A percentile compares a stretch with the other conserved stretches of the same genome.
These are phyloP conservation scores for Anomalospiza imberbis DNA, from an alignment of 2,797 vertebrate species.

Conservation along the genomic window DNA sequence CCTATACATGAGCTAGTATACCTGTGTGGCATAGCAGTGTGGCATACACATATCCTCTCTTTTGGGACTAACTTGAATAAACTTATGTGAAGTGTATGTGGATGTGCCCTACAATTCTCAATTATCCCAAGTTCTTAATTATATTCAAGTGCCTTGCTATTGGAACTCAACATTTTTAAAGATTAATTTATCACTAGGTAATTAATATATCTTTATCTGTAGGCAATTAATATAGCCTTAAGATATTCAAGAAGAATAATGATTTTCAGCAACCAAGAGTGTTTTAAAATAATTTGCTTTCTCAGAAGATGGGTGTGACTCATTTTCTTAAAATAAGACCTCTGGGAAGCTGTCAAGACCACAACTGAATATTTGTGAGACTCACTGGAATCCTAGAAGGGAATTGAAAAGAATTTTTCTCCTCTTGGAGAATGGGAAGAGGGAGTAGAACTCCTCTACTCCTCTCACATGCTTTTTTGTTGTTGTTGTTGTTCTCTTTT, in stretches of 20 bases:
- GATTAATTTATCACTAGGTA: conserved; percentile 48
- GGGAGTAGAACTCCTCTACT: not conserved
- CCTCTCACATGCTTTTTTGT: not conserved
- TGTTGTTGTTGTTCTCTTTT: accelerated
- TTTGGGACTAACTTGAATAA: conserved; percentile 34
- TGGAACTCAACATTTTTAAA: conserved; percentile 49
- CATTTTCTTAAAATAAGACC: not conserved
- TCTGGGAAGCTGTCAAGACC: not conserved
- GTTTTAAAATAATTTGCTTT: conserved; percentile 23
- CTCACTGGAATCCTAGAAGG: not conserved
- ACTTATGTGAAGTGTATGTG: conserved; percentile 30
- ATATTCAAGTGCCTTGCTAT: conserved; percentile 51
- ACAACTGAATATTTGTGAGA: not conserved
- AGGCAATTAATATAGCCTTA: conserved; percentile 39
- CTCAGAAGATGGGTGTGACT: not conserved
- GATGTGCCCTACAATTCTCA: conserved; percentile 44
- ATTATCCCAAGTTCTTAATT: conserved; percentile 59
- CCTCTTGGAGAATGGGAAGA: not conserved
- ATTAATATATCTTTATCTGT: conserved; percentile 60
- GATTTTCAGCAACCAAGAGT: conserved; percentile 3
- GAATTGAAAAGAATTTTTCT: not conserved
- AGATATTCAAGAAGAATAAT: conserved; percentile 20
- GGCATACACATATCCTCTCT: not conserved
- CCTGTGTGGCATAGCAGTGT: not conserved
- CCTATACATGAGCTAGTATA: not conserved